A percentile compares a stretch with the other conserved stretches of the same genome.
phyloP scores from a whole-genome alignment of 2,888 invertebrate species.

The Acleris emargana region DNA sequence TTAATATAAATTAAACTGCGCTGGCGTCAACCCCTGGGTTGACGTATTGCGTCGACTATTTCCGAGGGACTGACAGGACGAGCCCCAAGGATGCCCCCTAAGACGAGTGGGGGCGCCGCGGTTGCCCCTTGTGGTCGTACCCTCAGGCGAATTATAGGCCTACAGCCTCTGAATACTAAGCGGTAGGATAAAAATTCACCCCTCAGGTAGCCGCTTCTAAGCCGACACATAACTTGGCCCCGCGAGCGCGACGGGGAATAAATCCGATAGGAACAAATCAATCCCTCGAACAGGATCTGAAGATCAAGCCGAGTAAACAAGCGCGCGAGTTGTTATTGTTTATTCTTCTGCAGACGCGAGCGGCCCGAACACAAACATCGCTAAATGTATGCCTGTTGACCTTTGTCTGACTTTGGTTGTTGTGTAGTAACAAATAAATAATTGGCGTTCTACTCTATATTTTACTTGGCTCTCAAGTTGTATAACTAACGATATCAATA shows the following conservation, averaged over 20 bases:
- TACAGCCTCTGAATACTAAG: conserved; percentile 75
- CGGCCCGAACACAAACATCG: conserved; percentile 53
- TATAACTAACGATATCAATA: too few species aligned
- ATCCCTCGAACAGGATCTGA: conserved; percentile 61
- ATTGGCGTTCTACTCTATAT: too few species aligned
- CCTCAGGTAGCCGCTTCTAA: conserved; percentile 73
- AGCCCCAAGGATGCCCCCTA: conserved; percentile 53
- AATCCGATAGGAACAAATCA: conserved; percentile 72
- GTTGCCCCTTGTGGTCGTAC: conserved; percentile 65
- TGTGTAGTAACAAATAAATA: neutral
- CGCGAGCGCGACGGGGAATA: conserved; percentile 60
- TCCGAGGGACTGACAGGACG: conserved; percentile 58
- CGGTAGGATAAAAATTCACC: conserved; percentile 72
- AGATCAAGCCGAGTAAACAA: conserved; percentile 65
- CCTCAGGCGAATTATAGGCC: conserved; percentile 75
- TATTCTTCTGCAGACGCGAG: conserved; percentile 61
- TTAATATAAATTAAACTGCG: conserved; percentile 36
- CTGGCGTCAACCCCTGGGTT: conserved; percentile 39
- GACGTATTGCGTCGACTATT: conserved; percentile 52
- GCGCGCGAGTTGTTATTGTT: conserved; percentile 58
- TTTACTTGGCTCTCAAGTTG: too few species aligned
- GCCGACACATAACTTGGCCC: conserved; percentile 72
- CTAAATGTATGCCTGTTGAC: conserved; percentile 4
- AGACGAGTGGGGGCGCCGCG: conserved; percentile 58
- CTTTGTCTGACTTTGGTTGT: neutral